Base-by-base conservation (phyloP, 2,113 vertebrate genomes). In the Alethe diademata region DNA sequence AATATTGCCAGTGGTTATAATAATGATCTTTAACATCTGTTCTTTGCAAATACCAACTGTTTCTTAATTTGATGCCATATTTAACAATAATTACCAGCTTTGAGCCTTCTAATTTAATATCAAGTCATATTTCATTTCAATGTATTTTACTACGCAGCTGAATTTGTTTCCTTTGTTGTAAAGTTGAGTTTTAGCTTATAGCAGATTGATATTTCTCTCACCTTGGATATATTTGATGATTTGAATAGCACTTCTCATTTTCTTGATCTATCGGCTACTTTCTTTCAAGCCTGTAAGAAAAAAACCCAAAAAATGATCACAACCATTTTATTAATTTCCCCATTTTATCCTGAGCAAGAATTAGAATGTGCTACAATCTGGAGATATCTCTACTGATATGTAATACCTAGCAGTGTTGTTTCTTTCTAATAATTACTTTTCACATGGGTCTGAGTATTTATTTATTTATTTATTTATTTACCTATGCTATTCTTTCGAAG, bases 21-120 rank as follows among this genome's bases (percentile, higher is more conserved):
- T 92, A 83, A 92, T 89, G 81, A 74, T 94, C 48, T 78, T 92
- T 92, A 95, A 91, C 88, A 93, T 86, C 78, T 97, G 91, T 88
- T 95, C 88, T 81, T 90, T 71, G 54, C 43, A 93, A 85, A 93
- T 75, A 82, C 43, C 81, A 93, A 67, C 78, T 91, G 65, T 88
- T 92, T 72, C 62, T 51, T 96, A 76, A 93, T 86, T 94, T 84
- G 48, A 8, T 85, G 64, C 42, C n/a, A 54, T 81, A 84, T 65
- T 94, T 90, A 43, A 95, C 86, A 86, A 78, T 65, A 64, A 93
- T 84, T 82, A n/a, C 12, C 33, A 12, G 3, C 47, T 87, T 88
- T 95, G 83, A 85, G 16, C 36, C 5, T 76, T 61, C 14, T 29
- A 57, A 11, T 79, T 78, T 89, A 81, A 76, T 91, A 38, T 35